A percentile compares a stretch with the other conserved stretches of the same genome.
Conservation (phyloP, 2,113 vertebrate genomes). For the Gobius niger region DNA sequence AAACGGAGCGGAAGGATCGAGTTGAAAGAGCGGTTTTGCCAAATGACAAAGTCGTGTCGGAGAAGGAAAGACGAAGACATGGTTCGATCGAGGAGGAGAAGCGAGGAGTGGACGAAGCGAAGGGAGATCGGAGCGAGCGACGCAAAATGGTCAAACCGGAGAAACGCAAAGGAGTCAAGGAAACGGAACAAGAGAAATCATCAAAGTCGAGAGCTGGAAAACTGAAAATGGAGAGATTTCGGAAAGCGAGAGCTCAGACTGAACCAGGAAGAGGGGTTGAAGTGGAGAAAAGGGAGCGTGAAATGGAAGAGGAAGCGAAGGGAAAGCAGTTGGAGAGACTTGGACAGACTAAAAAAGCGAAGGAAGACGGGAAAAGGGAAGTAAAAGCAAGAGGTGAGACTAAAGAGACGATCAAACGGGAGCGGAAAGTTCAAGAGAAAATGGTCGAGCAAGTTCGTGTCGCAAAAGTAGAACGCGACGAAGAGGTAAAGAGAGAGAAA, state of each 20-base stretch:
- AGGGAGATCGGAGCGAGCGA: not conserved
- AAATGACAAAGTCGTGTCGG: not conserved
- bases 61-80: not conserved
- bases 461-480: no score
- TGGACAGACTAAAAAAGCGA: not conserved
- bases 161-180: not conserved
- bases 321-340: not conserved
- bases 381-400: no score
- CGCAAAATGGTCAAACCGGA: no score
- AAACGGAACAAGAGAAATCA: not conserved
- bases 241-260: not conserved
- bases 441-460: no score
- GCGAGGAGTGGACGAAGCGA: not conserved
- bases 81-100: no score
- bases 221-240: not conserved
- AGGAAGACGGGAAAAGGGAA: no score
- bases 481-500: no score
- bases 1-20: no score
- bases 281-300: not conserved
- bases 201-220: no score
- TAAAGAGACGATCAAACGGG: no score
- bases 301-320: not conserved
- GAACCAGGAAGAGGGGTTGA: not conserved
- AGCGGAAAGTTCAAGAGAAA: no score
- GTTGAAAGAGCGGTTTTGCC: no score